Evolutionary conservation across 2,888 invertebrate species (phyloP).

Genomic region (Lycocerus yunnanus): DNA sequence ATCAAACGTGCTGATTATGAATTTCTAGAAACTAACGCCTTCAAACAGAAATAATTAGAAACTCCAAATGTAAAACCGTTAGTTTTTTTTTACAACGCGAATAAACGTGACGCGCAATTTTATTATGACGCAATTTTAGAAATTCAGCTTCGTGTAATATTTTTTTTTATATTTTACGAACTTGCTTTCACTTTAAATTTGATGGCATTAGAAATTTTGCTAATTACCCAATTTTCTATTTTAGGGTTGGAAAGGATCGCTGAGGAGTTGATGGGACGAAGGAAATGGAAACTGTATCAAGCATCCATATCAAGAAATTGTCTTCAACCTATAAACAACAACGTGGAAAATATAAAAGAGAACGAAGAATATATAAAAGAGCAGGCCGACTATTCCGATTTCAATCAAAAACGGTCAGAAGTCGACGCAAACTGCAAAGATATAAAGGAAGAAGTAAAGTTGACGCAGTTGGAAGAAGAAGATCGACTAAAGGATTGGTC

Average conservation of each 20-base stretch:
- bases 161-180: background rate
- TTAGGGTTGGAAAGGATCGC: slow-evolving; percentile 94
- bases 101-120: slow-evolving; percentile 1
- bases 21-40: slow-evolving; percentile 23
- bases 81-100: background rate
- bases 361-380: slow-evolving; percentile 43
- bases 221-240: slow-evolving; percentile 40
- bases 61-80: background rate
- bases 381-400: slow-evolving; percentile 34
- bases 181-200: slow-evolving; percentile 24
- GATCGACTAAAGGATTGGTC: slow-evolving; percentile 70
- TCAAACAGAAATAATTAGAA: slow-evolving; percentile 11
- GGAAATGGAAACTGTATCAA: slow-evolving; percentile 95
- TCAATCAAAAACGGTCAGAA: slow-evolving; percentile 27
- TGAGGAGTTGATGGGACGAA: slow-evolving; percentile 96
- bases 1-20: slow-evolving; percentile 13
- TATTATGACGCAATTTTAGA: slow-evolving; percentile 1
- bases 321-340: slow-evolving; percentile 56
- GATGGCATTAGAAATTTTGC: background rate
- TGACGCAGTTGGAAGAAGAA: slow-evolving; percentile 38
- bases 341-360: slow-evolving; percentile 49
- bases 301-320: slow-evolving; percentile 63
- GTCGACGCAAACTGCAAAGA: slow-evolving; percentile 24
- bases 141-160: background rate
- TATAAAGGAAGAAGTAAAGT: slow-evolving; percentile 31